Evolutionary conservation across 2,888 invertebrate genomes (phyloP).

Genomic region (Acleris holmiana): DNA sequence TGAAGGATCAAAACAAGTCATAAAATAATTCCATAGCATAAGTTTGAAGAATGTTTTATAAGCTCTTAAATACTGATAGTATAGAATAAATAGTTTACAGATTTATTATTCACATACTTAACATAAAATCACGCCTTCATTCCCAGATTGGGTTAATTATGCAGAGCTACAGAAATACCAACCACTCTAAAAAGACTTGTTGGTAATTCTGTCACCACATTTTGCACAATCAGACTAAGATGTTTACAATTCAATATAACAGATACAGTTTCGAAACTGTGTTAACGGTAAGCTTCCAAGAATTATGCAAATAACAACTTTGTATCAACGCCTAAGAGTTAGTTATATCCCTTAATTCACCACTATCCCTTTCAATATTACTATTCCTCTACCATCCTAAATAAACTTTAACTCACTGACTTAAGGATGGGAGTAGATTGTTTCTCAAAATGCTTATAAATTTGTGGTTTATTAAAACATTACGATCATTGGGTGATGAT

Average conservation of each 20-base stretch:
- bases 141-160: no score
- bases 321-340: neutral
- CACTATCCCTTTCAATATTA: neutral
- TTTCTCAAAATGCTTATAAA: neutral
- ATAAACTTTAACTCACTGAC: neutral
- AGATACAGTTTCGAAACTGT: neutral
- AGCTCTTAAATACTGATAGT: slow-evolving; percentile 23
- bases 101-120: no score
- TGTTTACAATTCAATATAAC: no score
- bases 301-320: slow-evolving; percentile 1
- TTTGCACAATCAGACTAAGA: no score
- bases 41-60: slow-evolving; percentile 17
- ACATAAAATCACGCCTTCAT: no score
- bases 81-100: neutral
- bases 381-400: no score
- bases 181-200: no score
- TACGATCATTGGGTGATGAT: neutral
- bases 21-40: slow-evolving; percentile 43
- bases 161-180: no score
- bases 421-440: neutral
- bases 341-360: neutral
- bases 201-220: no score
- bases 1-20: slow-evolving; percentile 73
- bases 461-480: neutral
- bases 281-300: neutral